These are phyloP conservation scores for Parazoanthus swiftii DNA, from an alignment of 92 coral and sea anemone genomes.

Conservation along the genomic window DNA sequence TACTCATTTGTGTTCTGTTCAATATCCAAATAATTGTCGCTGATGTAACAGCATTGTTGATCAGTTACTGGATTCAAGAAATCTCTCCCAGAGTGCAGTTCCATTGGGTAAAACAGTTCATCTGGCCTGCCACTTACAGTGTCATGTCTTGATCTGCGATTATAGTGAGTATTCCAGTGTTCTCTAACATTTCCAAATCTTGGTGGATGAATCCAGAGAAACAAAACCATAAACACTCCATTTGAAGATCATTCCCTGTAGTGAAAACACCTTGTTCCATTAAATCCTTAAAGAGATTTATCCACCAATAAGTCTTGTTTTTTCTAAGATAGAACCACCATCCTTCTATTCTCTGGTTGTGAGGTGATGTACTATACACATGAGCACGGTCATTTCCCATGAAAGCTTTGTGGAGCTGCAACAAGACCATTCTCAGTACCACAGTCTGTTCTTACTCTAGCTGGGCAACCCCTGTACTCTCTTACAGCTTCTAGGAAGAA, in stretches of 20 bases:
- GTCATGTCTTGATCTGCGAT: too few species aligned
- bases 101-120: constrained; percentile 5
- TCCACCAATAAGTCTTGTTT: constrained; percentile 46
- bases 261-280: constrained; percentile 45
- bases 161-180: too few species aligned
- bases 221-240: too few species aligned
- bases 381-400: constrained; percentile 31
- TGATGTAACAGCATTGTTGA: too few species aligned
- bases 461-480: constrained; percentile 6
- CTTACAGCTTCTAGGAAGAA: constrained; percentile 37
- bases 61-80: too few species aligned
- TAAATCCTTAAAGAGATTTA: constrained; percentile 54
- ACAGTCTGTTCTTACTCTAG: background rate
- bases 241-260: background rate
- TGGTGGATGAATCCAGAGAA: too few species aligned
- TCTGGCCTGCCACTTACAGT: background rate
- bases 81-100: too few species aligned
- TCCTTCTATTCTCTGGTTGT: constrained; percentile 35
- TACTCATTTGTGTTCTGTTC: too few species aligned
- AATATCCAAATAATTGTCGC: too few species aligned
- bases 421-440: constrained; percentile 18
- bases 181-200: too few species aligned
- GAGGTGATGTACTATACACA: constrained; percentile 36
- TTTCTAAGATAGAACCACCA: constrained; percentile 45
- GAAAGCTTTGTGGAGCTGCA: constrained; percentile 1